phyloP scores from a whole-genome alignment of 2,797 vertebrate species.

The Hydrophis major region DNA sequence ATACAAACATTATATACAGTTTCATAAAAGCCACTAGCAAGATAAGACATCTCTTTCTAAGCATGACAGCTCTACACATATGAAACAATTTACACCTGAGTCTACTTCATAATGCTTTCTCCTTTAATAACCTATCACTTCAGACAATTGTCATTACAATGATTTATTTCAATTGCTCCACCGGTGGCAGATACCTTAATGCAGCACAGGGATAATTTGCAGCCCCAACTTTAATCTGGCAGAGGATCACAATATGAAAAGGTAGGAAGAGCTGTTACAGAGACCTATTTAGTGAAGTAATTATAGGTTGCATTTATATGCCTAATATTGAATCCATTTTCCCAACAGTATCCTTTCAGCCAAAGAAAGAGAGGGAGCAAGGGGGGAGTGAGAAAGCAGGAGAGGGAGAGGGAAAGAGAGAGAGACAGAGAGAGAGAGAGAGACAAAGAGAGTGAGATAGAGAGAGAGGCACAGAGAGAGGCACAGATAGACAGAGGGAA shows the following conservation, averaged over 20 bases:
- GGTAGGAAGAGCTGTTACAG: background rate
- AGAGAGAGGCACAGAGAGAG: background rate
- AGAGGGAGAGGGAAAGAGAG: too few species aligned
- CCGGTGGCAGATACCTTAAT: conserved; percentile 1
- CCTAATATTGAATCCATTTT: background rate
- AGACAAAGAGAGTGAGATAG: background rate
- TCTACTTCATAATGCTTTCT: conserved; percentile 21
- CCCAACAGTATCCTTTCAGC: conserved; percentile 1
- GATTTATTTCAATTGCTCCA: conserved; percentile 24
- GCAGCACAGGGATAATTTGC: background rate
- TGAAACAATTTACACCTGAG: conserved; percentile 30
- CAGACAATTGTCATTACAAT: conserved; percentile 19
- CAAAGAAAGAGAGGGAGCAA: background rate
- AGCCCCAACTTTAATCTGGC: conserved; percentile 7
- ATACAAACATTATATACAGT: background rate
- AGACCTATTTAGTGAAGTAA: conserved; percentile 5
- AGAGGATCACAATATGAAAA: conserved; percentile 24
- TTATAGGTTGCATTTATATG: background rate
- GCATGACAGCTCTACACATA: background rate
- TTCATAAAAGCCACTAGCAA: conserved; percentile 2
- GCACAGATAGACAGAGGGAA: too few species aligned
- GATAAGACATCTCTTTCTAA: background rate
- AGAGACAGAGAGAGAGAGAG: background rate
- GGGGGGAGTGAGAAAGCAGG: too few species aligned
- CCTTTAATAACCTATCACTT: conserved; percentile 10